Evolutionary conservation across 1,140 invertebrate species (phyloP).

Genomic region (Catajapyx aquilonaris): DNA sequence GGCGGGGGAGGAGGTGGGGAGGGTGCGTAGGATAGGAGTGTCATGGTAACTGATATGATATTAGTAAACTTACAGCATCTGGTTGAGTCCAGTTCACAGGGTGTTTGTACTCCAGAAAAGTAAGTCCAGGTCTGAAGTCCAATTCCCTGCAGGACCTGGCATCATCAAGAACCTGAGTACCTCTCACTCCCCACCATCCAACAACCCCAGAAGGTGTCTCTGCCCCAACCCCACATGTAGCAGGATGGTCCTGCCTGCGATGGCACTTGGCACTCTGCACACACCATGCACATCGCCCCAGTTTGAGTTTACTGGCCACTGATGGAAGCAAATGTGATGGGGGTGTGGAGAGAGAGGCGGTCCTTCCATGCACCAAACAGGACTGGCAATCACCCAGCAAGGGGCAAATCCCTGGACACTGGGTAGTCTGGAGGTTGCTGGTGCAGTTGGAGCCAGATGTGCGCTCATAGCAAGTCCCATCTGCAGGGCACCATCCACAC

Average conservation of each 20-base stretch:
- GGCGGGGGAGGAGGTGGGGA: too few species aligned
- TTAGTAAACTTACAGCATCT: slow-evolving; percentile 36
- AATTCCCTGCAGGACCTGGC: slow-evolving; percentile 52
- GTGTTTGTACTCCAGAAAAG: slow-evolving; percentile 65
- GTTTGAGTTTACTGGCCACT: slow-evolving; percentile 44
- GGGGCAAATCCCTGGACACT: slow-evolving; percentile 72
- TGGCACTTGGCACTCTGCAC: slow-evolving; percentile 80
- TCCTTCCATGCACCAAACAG: slow-evolving; percentile 51
- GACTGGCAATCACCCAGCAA: slow-evolving; percentile 69
- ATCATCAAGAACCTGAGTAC: slow-evolving; percentile 45
- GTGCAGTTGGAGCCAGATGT: slow-evolving; percentile 64
- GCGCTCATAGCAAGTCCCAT: slow-evolving; percentile 59
- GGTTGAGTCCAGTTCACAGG: slow-evolving; percentile 69
- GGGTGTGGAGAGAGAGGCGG: slow-evolving; percentile 13
- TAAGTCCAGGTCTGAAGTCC: slow-evolving; percentile 67
- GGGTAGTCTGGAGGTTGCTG: slow-evolving; percentile 64
- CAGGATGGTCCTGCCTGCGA: slow-evolving; percentile 62
- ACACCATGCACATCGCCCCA: slow-evolving; percentile 74
- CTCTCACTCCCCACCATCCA: slow-evolving; percentile 74
- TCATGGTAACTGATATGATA: slow-evolving; percentile 7
- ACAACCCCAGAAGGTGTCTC: slow-evolving; percentile 51
- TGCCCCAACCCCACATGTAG: slow-evolving; percentile 48
- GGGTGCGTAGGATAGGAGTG: too few species aligned
- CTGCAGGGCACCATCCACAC: slow-evolving; percentile 80
- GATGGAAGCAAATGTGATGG: slow-evolving; percentile 25